Evolutionary conservation across 2,888 invertebrate species (phyloP), one percentile per base, ranked within the genome.

Genomic region (Maniola hyperantus): DNA sequence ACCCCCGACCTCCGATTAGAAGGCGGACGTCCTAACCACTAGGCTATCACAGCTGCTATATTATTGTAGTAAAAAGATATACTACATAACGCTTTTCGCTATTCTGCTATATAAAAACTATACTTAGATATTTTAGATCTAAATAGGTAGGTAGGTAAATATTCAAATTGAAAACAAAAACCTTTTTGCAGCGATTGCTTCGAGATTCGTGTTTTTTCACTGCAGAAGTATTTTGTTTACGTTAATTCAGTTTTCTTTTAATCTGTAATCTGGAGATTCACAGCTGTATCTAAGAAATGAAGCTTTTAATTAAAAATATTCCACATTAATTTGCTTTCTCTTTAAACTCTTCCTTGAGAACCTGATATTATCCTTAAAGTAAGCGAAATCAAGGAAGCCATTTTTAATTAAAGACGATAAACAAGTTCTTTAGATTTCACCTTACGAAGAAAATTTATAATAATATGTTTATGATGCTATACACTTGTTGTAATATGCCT

Each of bases 261-360:
- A 67, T 64, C 62, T 64, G 67, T 59, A 65, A 61, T 68, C 39
- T 48, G 48, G 39, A 61, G 55, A 42, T 62, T 42, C 46, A 44
- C 65, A 68, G 58, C 62, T 62, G 58, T 62, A 46, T 58, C 18
- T 62, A 46, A 46, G 61, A 58, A 65, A 58, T 63, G 26, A 62
- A 62, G 62, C 62, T 62, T 62, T 62, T 62, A 62, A 62, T 62
- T 62, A 62, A 62, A 62, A 62, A 62, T 62, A 62, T 62, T 51
- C 61, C 51, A 53, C 62, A 62, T 53, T 62, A 62, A 62, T 62
- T 62, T 62, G 50, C 66, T 53, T 53, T 63, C 44, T 53, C 44
- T 58, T 58, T 33, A 58, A 63, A 63, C 53, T 42, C 42, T 62
- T 53, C 51, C 33, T 42, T 53, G 39, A 53, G 39, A 62, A 62